phyloP scores from a whole-genome alignment of 2,113 vertebrate genomes.

The Phylloscopus trochilus region DNA sequence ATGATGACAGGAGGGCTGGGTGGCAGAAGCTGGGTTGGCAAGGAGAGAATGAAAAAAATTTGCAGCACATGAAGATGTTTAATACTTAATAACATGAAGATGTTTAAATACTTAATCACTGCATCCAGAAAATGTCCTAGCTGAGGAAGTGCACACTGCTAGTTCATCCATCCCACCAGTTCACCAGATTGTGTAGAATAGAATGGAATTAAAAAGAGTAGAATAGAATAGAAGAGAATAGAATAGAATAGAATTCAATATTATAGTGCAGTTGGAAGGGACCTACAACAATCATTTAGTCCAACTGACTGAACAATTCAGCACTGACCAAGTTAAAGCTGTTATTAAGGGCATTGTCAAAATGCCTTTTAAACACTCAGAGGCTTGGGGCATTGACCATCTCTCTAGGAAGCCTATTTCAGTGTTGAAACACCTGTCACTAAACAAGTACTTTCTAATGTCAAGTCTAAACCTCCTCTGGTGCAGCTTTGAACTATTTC shows the following conservation, averaged over 20 bases:
- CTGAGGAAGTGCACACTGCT: not conserved
- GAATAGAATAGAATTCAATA: not conserved
- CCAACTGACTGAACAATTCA: not conserved
- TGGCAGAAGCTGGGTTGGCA: not conserved
- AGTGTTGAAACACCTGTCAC: not conserved
- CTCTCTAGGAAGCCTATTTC: not conserved
- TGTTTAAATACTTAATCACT: not conserved
- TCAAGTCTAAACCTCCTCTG: not conserved
- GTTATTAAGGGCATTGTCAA: not conserved
- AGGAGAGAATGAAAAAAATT: not conserved
- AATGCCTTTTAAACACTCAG: not conserved
- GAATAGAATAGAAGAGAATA: not conserved
- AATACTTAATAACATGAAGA: too few relatives aligned
- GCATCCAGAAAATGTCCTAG: not conserved
- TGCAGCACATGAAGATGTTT: not conserved
- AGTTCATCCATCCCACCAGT: not conserved
- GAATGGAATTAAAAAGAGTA: not conserved
- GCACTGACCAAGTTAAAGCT: not conserved
- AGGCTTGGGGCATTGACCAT: not conserved
- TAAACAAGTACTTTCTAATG: not conserved
- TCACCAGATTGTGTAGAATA: not conserved
- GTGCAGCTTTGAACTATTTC: not conserved
- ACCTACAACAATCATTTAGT: not conserved
- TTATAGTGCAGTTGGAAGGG: not conserved
- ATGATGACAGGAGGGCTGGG: not conserved